Evolutionary conservation across 2,113 vertebrate genomes (phyloP), one percentile per base, ranked within the genome.

Genomic region (Nothobranchius furzeri): DNA sequence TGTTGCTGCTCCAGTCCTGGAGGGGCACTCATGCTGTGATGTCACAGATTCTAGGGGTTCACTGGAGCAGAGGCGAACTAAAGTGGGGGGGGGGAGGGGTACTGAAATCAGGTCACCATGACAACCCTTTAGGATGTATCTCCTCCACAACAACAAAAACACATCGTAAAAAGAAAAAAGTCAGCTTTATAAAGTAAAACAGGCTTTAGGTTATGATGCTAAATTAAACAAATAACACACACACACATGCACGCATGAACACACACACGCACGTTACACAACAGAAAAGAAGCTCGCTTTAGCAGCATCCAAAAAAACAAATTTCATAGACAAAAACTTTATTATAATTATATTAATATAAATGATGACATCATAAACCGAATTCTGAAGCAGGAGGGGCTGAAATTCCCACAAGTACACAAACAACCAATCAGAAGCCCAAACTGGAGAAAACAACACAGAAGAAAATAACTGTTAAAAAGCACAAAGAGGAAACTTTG

Each of bases 281-380:
- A 60, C 51, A 42, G 63, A 6, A 17, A 48, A 40, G n/a, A 37
- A 60, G 43, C 59, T 74, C 70, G 71, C 72, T 75, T 63, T 76
- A 88, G 82, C 85, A 87, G 83, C 85, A 76, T 74, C 78, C 75
- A 70, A 40, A 52, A 65, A 20, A 46, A 70, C 78, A 56, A 50
- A 61, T 4, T 68, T 73, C 75, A 66, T 63, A 7, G 58, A 79
- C 30, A 65, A 35, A 2, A 54, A 64, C 48, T 58, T 74, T 20
- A 80, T 15, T 4, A 69, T 70, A 50, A 57, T 73, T 7, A 65
- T 64, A 66, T 68, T 77, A 43, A 65, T 24, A 45, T 40, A 40
- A 9, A 56, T 58, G 72, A 67, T 68, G 75, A 78, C 75, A 70
- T 82, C 76, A 80, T 59, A 35, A 62, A 55, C 53, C 58, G 63